A percentile compares a stretch with the other conserved stretches of the same genome.
Conservation (phyloP, 2,888 invertebrate genomes). For the Trachelus stipa region DNA sequence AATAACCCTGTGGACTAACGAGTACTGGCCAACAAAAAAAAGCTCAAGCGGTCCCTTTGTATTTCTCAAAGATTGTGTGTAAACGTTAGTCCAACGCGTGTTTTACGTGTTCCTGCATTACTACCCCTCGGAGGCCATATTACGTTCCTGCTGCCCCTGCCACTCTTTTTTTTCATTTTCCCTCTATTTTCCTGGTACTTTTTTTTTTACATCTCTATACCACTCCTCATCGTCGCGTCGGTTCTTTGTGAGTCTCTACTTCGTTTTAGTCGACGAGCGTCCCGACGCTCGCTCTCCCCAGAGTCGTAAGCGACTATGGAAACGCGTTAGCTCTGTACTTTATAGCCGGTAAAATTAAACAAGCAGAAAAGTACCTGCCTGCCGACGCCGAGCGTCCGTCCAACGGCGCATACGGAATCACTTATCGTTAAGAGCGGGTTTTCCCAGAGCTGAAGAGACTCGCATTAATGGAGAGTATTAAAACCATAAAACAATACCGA, state of each 20-base stretch:
- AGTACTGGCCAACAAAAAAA: conserved; percentile 3
- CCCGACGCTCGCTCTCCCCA: too few relatives aligned
- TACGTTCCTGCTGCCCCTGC: conserved; percentile 6
- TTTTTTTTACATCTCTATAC: conserved; percentile 9
- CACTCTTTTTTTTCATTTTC: conserved; percentile 21
- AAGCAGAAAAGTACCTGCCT: background rate
- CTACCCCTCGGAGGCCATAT: too few relatives aligned
- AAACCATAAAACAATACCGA: conserved; percentile 44
- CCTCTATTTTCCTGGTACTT: conserved; percentile 13
- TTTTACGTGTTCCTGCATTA: too few relatives aligned
- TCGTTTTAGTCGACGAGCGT: too few relatives aligned
- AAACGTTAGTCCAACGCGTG: too few relatives aligned
- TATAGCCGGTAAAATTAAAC: conserved; percentile 6
- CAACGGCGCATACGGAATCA: conserved; percentile 37
- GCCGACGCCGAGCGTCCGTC: too few relatives aligned
- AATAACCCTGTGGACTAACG: conserved; percentile 10
- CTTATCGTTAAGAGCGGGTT: conserved; percentile 31
- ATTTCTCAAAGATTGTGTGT: background rate
- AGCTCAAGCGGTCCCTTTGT: conserved; percentile 8
- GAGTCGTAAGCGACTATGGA: too few relatives aligned
- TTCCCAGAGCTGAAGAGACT: conserved; percentile 1
- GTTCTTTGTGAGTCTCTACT: too few relatives aligned
- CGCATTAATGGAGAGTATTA: conserved; percentile 34
- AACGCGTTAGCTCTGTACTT: background rate
- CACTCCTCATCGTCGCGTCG: background rate